These are phyloP conservation scores for Malacosoma neustria DNA, from an alignment of 2,888 invertebrate genomes.

Conservation along the genomic window DNA sequence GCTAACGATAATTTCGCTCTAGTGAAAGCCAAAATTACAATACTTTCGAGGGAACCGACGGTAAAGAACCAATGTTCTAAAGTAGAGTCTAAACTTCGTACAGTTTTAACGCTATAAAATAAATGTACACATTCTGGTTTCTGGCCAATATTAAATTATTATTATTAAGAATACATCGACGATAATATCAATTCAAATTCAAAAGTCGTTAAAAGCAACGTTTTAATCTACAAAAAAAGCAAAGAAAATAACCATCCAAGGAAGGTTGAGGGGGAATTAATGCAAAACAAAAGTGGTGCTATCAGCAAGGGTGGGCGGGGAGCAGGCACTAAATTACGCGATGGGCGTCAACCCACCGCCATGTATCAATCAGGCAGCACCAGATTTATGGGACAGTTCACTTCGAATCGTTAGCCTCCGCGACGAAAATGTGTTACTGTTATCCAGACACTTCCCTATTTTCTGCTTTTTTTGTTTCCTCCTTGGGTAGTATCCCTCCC, in stretches of 20 bases:
- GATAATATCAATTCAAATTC: not conserved
- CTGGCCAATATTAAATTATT: no score
- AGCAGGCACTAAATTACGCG: slow-evolving; percentile 79
- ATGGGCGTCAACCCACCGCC: slow-evolving; percentile 77
- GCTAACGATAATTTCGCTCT: no score
- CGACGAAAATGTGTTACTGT: slow-evolving; percentile 70
- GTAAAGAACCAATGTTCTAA: no score
- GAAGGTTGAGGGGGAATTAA: slow-evolving; percentile 60
- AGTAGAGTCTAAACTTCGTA: no score
- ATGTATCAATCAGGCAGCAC: slow-evolving; percentile 70
- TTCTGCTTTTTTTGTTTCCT: not conserved
- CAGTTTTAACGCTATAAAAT: no score
- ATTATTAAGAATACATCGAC: no score
- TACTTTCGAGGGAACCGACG: no score
- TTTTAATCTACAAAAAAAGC: not conserved
- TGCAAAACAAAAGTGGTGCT: slow-evolving; percentile 72
- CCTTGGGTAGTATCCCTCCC: not conserved
- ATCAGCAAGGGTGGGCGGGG: slow-evolving; percentile 75
- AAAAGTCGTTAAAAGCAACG: not conserved
- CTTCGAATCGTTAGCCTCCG: slow-evolving; percentile 71
- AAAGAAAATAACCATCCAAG: slow-evolving; percentile 2
- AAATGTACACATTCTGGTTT: no score
- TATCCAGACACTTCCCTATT: slow-evolving; percentile 24
- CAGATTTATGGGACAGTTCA: slow-evolving; percentile 72
- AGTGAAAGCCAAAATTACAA: no score